Percentiles rank a stretch among this genome's conserved stretches.
Evolutionary conservation across 2,113 vertebrate species (phyloP).

Genomic region (Zingel zingel): DNA sequence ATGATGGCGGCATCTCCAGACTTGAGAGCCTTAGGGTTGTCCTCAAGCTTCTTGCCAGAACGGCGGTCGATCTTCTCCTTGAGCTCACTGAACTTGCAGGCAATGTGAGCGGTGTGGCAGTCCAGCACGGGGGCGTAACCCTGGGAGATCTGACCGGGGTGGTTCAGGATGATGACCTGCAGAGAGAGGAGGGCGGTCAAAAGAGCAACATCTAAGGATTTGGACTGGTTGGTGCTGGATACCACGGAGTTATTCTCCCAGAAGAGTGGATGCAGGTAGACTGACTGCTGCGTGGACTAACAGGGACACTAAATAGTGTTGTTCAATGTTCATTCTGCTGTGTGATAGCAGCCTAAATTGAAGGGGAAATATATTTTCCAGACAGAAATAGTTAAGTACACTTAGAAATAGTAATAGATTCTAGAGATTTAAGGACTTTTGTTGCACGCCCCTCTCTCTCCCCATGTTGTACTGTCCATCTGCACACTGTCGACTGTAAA

Average conservation of each 20-base stretch:
- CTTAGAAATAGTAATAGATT: neutral
- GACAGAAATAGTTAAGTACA: neutral
- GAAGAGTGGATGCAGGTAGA: neutral
- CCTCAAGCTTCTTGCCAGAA: conserved; percentile 87
- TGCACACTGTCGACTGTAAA: neutral
- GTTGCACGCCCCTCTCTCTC: no score
- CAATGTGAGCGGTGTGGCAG: conserved; percentile 85
- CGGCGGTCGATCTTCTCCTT: conserved; percentile 86
- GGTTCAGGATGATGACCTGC: conserved; percentile 89
- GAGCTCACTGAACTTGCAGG: conserved; percentile 87
- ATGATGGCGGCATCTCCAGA: conserved; percentile 86
- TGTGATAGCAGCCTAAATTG: neutral
- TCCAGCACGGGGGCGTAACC: conserved; percentile 87
- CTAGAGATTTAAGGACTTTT: no score
- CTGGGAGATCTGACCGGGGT: conserved; percentile 82
- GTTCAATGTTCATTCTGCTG: neutral
- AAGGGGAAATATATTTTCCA: neutral
- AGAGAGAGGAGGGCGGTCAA: neutral
- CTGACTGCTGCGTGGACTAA: neutral
- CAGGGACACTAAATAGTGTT: neutral
- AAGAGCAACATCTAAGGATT: neutral
- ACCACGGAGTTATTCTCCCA: neutral
- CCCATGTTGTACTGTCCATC: neutral
- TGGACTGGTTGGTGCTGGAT: neutral
- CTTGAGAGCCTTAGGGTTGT: conserved; percentile 85